These are phyloP conservation scores for Lagorchestes hirsutus DNA, from an alignment of 2,797 vertebrate species.

Conservation along the genomic window DNA sequence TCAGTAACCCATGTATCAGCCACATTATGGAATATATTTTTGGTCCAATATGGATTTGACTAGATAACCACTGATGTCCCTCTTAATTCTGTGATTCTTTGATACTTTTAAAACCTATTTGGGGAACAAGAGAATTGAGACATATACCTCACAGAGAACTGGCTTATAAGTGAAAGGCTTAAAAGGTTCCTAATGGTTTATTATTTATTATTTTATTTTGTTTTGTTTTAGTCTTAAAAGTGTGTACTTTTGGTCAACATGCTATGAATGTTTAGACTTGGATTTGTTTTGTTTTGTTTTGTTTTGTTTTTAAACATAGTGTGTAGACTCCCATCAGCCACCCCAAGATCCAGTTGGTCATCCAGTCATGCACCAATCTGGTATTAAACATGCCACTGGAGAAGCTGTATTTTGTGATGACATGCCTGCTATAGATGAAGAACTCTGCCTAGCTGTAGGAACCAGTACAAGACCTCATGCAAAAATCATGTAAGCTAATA, in stretches of 20 bases:
- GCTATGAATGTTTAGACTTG: not conserved
- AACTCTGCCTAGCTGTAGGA: conserved; percentile 87
- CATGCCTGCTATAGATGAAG: conserved; percentile 84
- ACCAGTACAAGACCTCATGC: conserved; percentile 88
- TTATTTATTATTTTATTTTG: not conserved
- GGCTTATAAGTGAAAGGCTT: not conserved
- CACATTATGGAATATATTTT: not conserved
- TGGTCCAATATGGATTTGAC: not conserved
- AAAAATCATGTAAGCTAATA: conserved; percentile 85
- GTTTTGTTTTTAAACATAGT: conserved; percentile 37
- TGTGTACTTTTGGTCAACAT: not conserved
- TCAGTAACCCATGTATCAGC: not conserved
- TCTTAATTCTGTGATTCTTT: not conserved
- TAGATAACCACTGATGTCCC: not conserved
- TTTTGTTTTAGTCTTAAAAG: not conserved
- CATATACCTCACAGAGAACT: not conserved
- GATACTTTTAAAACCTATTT: not conserved
- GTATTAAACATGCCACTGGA: conserved; percentile 87
- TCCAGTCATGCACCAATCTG: conserved; percentile 86
- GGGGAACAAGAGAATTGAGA: not conserved
- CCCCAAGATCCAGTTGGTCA: conserved; percentile 84
- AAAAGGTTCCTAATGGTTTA: not conserved
- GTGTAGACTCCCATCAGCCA: conserved; percentile 68
- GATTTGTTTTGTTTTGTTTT: not conserved
- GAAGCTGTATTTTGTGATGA: conserved; percentile 90